Evolutionary conservation across 2,888 invertebrate genomes (phyloP).

Genomic region (Drosophila demipolita): DNA sequence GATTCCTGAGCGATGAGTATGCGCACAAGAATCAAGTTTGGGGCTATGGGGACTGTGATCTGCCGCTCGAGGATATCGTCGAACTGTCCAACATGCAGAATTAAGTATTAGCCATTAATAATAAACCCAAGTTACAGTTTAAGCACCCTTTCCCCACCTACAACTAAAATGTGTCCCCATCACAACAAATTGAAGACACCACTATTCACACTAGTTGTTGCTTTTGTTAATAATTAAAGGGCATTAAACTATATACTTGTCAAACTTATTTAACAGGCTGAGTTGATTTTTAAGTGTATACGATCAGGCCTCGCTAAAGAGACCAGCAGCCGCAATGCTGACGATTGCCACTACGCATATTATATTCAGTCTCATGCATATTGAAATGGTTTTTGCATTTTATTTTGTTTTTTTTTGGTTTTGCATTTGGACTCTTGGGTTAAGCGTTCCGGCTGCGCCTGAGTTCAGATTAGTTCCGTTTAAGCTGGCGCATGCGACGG

Average conservation of each 20-base stretch:
- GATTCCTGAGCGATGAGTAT: slow-evolving; percentile 83
- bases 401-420: not conserved
- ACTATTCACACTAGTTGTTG: slow-evolving; percentile 30
- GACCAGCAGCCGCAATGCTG: not conserved
- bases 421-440: slow-evolving; percentile 10
- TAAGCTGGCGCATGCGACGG: slow-evolving; percentile 31
- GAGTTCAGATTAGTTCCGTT: slow-evolving; percentile 42
- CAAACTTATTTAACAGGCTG: not conserved
- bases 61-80: slow-evolving; percentile 86
- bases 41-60: slow-evolving; percentile 88
- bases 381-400: slow-evolving; percentile 16
- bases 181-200: not conserved
- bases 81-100: slow-evolving; percentile 87
- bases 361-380: slow-evolving; percentile 47
- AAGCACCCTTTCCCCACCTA: slow-evolving; percentile 8
- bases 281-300: slow-evolving; percentile 1
- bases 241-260: slow-evolving; percentile 52
- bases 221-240: slow-evolving; percentile 54
- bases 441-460: not conserved
- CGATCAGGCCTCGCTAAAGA: slow-evolving; percentile 33
- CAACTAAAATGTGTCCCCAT: not conserved
- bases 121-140: slow-evolving; percentile 45
- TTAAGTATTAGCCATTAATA: slow-evolving; percentile 65
- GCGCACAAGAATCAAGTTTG: slow-evolving; percentile 86
- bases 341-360: not conserved